Conservation (phyloP, 1,140 invertebrate genomes). For the Vanessa tameamea region DNA sequence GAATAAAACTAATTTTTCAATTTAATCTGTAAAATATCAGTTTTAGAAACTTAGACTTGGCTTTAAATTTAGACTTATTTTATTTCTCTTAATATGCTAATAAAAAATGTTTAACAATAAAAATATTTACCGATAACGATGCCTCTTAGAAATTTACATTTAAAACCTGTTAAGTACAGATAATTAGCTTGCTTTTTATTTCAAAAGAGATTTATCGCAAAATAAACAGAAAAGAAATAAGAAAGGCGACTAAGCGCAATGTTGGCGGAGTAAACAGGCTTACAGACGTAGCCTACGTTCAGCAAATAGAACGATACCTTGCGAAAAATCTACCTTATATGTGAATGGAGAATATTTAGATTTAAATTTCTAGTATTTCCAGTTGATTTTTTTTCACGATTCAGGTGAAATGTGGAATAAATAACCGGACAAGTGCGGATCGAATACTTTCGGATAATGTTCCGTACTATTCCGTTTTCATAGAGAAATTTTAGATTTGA, state of each 20-base stretch:
- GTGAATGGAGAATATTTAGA: constrained; percentile 1
- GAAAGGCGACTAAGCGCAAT: constrained; percentile 63
- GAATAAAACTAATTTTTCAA: too few species aligned
- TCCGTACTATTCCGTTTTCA: too few species aligned
- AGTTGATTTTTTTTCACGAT: too few species aligned
- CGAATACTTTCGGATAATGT: too few species aligned
- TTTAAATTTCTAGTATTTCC: background rate
- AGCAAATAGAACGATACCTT: constrained; percentile 4
- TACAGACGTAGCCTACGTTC: constrained; percentile 1
- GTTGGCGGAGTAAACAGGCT: constrained; percentile 23
- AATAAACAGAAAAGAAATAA: constrained; percentile 43
- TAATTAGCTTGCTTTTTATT: background rate
- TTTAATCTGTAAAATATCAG: too few species aligned
- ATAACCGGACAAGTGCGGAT: too few species aligned
- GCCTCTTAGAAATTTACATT: background rate
- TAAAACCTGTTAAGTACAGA: constrained; percentile 11
- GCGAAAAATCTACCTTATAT: constrained; percentile 4
- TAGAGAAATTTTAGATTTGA: too few species aligned
- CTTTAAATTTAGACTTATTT: too few species aligned
- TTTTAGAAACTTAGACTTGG: too few species aligned
- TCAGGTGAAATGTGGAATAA: too few species aligned
- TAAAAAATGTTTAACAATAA: background rate
- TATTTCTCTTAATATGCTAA: too few species aligned
- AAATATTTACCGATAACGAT: background rate
- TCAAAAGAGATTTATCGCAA: constrained; percentile 8